Evolutionary conservation across 2,888 invertebrate species (phyloP), one percentile per base, ranked within the genome.

Genomic region (Pristionchus entomophagus): DNA sequence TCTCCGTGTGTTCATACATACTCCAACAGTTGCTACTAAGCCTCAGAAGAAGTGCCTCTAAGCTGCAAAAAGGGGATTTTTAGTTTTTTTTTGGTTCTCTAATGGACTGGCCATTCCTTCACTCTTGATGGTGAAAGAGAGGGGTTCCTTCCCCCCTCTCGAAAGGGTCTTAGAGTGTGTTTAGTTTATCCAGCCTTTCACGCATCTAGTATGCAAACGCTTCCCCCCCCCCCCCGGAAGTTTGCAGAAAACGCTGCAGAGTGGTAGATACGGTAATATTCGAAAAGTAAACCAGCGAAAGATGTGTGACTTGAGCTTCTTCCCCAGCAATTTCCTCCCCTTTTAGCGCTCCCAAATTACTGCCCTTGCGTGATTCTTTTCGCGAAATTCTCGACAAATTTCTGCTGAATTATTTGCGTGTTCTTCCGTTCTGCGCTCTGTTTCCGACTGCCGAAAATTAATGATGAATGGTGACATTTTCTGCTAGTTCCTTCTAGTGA

Each of bases 11-110:
- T 69, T 38, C 65, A 69, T 69, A 38, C 65, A 59, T 59, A 38
- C 38, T 38, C 65, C 65, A 69, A 69, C 65, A 69, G 65, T 69
- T 69, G 65, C 65, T 69, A 3, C 38, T 69, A 19, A 69, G 32
- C 38, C 38, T 69, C 2, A 26, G 73, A n/a, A 45, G 41, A 73
- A 73, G 26, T 19, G 41, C 22, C n/a, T 73, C 73, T 19, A 73
- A 41, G 35, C 35, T 29, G 29, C 35, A 41, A 73, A 19, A 41
- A 69, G 38, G 22, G 6, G 32, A n/a, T n/a, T n/a, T 10, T 45
- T 10, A 45, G 73, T 73, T 73, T 73, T 73, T 73, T 62, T 73
- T 73, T 45, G 41, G 12, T 22, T n/a, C 41, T 17, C 65, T 73
- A 73, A 73, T 73, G 73, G 73, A 73, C 32, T 41, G 26, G 45